Conservation (phyloP, 2,888 invertebrate genomes). For the Cerceris rybyensis region DNA sequence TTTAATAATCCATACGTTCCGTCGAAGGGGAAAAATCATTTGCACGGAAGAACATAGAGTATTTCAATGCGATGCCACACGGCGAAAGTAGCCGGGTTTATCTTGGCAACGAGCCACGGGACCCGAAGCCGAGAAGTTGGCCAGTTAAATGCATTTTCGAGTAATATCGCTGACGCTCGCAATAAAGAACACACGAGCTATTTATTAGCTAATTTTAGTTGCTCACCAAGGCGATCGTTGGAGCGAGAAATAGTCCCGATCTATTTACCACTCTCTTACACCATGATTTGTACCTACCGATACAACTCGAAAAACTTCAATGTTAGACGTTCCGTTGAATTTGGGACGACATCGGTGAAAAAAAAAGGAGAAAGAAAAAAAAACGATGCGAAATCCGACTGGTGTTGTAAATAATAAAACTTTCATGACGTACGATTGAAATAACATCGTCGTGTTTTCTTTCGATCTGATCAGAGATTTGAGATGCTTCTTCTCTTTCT, state of each 20-base stretch:
- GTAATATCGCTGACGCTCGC: conserved; percentile 29
- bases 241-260: conserved; percentile 7
- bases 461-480: conserved; percentile 72
- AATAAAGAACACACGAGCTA: conserved; percentile 7
- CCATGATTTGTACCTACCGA: not conserved
- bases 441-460: conserved; percentile 78
- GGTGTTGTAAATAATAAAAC: not conserved
- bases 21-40: not conserved
- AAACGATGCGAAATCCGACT: not conserved
- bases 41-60: not conserved
- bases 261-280: not conserved
- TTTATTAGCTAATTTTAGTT: conserved; percentile 34
- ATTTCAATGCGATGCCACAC: conserved; percentile 20
- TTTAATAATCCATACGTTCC: conserved; percentile 48
- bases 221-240: not conserved
- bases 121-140: conserved; percentile 14
- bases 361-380: not conserved
- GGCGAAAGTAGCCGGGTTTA: conserved; percentile 57
- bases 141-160: conserved; percentile 41
- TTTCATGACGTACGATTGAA: conserved; percentile 64
- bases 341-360: too few species aligned
- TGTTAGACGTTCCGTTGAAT: too few species aligned
- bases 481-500: conserved; percentile 79
- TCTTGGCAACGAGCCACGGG: conserved; percentile 55
- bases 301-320: not conserved